These are phyloP conservation scores for Lepus oiostolus DNA, from an alignment of 2,797 vertebrate genomes.

Conservation along the genomic window DNA sequence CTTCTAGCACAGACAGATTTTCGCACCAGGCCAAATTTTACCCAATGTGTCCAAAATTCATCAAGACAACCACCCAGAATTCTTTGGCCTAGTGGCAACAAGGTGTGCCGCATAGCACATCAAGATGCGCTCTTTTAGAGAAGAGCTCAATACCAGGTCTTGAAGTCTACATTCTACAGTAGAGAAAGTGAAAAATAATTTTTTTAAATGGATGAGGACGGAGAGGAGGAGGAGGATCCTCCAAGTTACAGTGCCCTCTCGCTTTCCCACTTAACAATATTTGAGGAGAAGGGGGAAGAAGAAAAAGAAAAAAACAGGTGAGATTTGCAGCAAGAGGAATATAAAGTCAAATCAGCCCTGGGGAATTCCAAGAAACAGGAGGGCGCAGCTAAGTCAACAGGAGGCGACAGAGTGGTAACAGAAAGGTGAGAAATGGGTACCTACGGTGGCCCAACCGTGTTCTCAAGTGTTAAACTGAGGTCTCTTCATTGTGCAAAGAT, in stretches of 20 bases:
- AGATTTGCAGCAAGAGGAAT: neutral
- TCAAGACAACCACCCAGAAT: neutral
- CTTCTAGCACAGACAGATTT: neutral
- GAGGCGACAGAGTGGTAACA: neutral
- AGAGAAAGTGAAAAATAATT: neutral
- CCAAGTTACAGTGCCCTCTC: no score
- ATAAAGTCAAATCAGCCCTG: neutral
- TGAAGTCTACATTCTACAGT: neutral
- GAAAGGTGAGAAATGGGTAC: neutral
- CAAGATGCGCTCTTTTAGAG: neutral
- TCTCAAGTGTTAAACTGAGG: neutral
- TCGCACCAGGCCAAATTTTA: neutral
- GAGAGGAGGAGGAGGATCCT: no score
- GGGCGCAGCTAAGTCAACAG: neutral
- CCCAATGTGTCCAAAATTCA: neutral
- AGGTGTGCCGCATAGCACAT: neutral
- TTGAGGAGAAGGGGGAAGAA: no score
- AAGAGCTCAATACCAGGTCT: neutral
- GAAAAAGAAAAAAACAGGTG: neutral
- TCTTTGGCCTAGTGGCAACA: neutral
- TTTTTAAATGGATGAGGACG: no score
- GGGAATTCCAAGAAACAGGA: neutral
- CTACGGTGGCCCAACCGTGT: rapidly evolving
- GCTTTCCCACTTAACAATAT: no score
- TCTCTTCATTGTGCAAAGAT: neutral